Conservation (phyloP, 2,888 invertebrate genomes). For the Hanleya hanleyi region DNA sequence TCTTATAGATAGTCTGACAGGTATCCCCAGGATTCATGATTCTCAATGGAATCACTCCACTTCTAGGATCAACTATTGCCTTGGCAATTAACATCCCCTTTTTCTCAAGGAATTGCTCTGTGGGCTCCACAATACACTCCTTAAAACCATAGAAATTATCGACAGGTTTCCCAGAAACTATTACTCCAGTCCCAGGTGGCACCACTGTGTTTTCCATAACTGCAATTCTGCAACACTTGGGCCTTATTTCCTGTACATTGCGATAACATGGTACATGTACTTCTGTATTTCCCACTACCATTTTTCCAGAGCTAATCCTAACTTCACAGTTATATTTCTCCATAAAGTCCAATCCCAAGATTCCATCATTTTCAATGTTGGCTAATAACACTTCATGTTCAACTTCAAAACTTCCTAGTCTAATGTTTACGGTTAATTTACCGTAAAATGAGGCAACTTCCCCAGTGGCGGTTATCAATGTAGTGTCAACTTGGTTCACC, state of each 20-base stretch:
- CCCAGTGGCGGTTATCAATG: background rate
- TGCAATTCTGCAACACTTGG: background rate
- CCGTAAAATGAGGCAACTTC: background rate
- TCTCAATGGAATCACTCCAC: constrained; percentile 14
- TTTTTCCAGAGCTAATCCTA: background rate
- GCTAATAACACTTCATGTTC: background rate
- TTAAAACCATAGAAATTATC: too few species aligned
- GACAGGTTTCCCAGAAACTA: too few species aligned
- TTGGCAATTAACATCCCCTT: background rate
- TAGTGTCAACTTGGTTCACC: background rate
- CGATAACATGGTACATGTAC: constrained; percentile 1
- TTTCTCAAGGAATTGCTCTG: background rate
- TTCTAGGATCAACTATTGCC: constrained; percentile 12
- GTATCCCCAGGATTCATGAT: constrained; percentile 19
- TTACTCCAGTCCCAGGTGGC: too few species aligned
- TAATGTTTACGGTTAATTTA: background rate
- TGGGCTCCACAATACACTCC: background rate
- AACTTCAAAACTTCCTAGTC: background rate
- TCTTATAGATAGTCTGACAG: constrained; percentile 8
- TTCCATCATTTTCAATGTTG: background rate
- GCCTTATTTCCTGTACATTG: background rate
- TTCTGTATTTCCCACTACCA: background rate
- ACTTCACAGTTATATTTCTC: background rate
- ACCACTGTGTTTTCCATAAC: too few species aligned
- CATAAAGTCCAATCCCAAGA: background rate